These are phyloP conservation scores for Drosophila lutescens DNA, from an alignment of 2,888 invertebrate genomes.

Conservation along the genomic window DNA sequence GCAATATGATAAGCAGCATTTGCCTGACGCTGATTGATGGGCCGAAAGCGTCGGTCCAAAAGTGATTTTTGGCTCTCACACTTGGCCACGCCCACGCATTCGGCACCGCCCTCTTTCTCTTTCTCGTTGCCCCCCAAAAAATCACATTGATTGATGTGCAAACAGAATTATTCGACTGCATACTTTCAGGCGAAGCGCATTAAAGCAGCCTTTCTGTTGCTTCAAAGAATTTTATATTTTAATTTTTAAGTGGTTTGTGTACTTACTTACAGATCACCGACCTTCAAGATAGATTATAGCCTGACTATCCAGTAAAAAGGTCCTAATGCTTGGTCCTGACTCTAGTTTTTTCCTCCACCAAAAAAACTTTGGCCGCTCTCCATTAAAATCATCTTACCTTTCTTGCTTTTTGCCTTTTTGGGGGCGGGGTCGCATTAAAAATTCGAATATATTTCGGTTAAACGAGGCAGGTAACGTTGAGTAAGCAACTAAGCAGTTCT, in stretches of 20 bases:
- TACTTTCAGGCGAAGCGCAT: conserved; percentile 22
- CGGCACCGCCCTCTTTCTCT: not conserved
- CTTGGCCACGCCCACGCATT: conserved; percentile 13
- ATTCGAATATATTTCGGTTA: conserved; percentile 37
- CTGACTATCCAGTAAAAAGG: too few relatives aligned
- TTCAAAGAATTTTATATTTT: too few relatives aligned
- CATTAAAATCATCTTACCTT: conserved; percentile 40
- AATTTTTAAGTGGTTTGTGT: too few relatives aligned
- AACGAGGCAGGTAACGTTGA: conserved; percentile 38
- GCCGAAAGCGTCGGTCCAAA: conserved; percentile 23
- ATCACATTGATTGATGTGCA: conserved; percentile 38
- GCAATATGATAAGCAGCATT: conserved; percentile 45
- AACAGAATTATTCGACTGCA: conserved; percentile 36
- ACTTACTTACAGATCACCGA: too few relatives aligned
- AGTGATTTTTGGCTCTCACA: conserved; percentile 29
- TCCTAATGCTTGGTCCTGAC: conserved; percentile 5
- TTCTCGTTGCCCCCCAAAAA: conserved; percentile 1
- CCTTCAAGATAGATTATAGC: too few relatives aligned
- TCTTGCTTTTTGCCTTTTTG: conserved; percentile 4
- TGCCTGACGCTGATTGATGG: conserved; percentile 64
- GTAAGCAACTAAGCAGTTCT: conserved; percentile 19
- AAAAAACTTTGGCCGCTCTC: not conserved
- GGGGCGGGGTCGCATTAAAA: conserved; percentile 35
- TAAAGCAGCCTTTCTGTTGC: conserved; percentile 13
- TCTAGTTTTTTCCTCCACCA: too few relatives aligned